A percentile compares a stretch with the other conserved stretches of the same genome.
Evolutionary conservation across 2,113 vertebrate genomes (phyloP).

Genomic region (Myotis yumanensis): DNA sequence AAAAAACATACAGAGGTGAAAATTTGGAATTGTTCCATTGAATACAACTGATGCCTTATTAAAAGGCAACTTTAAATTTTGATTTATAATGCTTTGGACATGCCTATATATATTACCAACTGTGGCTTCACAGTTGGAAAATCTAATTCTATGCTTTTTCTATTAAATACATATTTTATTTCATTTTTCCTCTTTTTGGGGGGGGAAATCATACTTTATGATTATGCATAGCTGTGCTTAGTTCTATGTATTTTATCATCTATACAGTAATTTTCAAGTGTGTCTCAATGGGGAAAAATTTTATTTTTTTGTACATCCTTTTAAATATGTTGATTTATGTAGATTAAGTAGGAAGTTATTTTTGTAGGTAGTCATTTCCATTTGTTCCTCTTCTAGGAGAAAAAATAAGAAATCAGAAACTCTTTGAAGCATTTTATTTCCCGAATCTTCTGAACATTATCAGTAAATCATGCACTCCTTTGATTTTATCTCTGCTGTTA

Average conservation of each 20-base stretch:
- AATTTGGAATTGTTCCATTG: conserved; percentile 61
- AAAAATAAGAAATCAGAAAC: conserved; percentile 46
- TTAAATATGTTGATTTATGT: conserved; percentile 69
- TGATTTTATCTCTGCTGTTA: background rate
- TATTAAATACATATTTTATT: conserved; percentile 58
- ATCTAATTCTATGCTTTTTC: conserved; percentile 44
- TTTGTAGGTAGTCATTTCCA: conserved; percentile 59
- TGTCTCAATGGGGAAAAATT: conserved; percentile 55
- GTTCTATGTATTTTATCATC: conserved; percentile 49
- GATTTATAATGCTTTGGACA: conserved; percentile 49
- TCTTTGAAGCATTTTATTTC: conserved; percentile 53
- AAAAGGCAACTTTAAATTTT: conserved; percentile 70
- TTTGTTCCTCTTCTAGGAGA: conserved; percentile 43
- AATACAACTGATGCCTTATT: conserved; percentile 50
- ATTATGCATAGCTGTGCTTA: background rate
- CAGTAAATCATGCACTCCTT: background rate
- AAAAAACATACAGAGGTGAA: conserved; percentile 39
- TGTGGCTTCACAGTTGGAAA: conserved; percentile 6
- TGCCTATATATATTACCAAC: conserved; percentile 17
- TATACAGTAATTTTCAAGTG: conserved; percentile 49
- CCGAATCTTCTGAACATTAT: background rate
- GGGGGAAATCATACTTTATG: background rate
- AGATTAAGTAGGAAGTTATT: conserved; percentile 64
- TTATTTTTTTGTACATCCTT: conserved; percentile 41
- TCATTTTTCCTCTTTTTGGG: background rate